Evolutionary conservation across 92 coral and sea anemone genomes (phyloP).

Genomic region (Umimayanthus chanpuru): DNA sequence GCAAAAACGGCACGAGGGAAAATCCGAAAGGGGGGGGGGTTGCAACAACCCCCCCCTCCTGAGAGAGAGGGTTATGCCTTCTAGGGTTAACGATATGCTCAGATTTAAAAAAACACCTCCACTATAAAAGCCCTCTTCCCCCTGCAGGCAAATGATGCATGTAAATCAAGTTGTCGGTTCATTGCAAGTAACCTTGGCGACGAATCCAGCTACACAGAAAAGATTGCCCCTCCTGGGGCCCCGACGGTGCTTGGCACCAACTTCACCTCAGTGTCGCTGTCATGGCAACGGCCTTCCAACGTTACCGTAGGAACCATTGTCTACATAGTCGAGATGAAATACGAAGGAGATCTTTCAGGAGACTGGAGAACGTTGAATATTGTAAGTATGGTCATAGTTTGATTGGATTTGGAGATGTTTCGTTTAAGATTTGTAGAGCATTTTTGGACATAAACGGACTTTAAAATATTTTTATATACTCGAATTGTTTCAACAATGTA

Average conservation of each 20-base stretch:
- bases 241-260: not conserved
- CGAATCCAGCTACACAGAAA: constrained; percentile 12
- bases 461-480: too few species aligned
- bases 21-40: too few species aligned
- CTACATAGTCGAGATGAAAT: constrained; percentile 24
- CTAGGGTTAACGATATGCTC: too few species aligned
- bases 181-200: constrained; percentile 20
- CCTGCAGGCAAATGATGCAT: constrained; percentile 12
- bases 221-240: not conserved
- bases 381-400: not conserved
- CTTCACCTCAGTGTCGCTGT: not conserved
- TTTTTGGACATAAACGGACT: too few species aligned
- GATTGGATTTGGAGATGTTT: not conserved
- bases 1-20: too few species aligned
- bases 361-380: not conserved
- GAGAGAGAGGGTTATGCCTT: too few species aligned
- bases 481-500: too few species aligned
- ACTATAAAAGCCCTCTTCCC: too few species aligned
- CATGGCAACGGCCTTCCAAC: constrained; percentile 7
- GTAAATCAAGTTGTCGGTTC: constrained; percentile 24
- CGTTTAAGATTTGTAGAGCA: not conserved
- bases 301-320: constrained; percentile 1
- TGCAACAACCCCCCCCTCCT: too few species aligned
- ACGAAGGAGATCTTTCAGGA: constrained; percentile 5
- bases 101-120: too few species aligned